Evolutionary conservation across 2,113 vertebrate species (phyloP), one percentile per base, ranked within the genome.

Genomic region (Corythornis cristatus): DNA sequence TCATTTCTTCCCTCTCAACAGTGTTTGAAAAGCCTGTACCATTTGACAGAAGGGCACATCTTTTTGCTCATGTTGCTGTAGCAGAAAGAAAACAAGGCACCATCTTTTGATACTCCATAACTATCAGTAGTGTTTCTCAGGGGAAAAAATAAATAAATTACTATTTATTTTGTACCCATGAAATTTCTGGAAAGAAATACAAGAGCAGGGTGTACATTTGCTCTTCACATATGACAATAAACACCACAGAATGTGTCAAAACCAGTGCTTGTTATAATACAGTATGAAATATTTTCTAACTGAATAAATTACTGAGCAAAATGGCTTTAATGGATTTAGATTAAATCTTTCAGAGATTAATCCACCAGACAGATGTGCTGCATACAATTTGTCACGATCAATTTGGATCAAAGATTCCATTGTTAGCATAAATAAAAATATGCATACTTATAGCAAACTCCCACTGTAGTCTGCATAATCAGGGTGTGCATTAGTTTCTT

Each of bases 341-440:
- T 93, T 93, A 91, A 95, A 86, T 93, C 89, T 88, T 91, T 83
- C 72, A 77, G 82, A 83, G 66, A 79, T 91, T 89, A 92, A 64
- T 76, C 68, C 33, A 37, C 88, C 43, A 92, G 79, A 60, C 76
- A 89, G 90, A 91, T 90, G 77, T 84, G 46, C 88, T 91, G 89
- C 89, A 83, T 97, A 93, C 93, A 95, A 96, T 91, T 93, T 96
- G 92, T 91, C 90, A 80, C 0, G 4, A 94, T 88, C 89, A 88
- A 68, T 96, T 90, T 96, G 43, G 77, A 85, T 92, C 88, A 74
- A 91, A 76, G 73, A 68, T 77, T 92, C 51, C 53, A 43, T 43
- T 89, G 60, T 88, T 95, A 81, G 40, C 72, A 81, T 70, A 86
- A 95, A 91, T 74, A 78, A 90, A 90, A 94, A 96, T 77, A 74